phyloP scores from a whole-genome alignment of 1,140 invertebrate genomes.

The Aphelenchoides besseyi region DNA sequence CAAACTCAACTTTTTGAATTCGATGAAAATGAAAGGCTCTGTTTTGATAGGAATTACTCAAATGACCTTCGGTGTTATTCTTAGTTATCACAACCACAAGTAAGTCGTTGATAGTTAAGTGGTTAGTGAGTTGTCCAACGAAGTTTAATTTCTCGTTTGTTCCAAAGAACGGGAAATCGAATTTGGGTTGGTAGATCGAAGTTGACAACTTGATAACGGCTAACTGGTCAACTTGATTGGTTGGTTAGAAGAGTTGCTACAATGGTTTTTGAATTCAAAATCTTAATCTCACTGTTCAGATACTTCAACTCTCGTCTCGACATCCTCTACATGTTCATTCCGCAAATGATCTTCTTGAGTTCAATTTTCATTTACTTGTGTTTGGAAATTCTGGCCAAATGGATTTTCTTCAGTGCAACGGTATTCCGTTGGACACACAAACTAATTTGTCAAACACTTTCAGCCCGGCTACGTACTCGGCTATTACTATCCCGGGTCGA shows the following conservation, averaged over 20 bases:
- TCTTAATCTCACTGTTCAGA: constrained; percentile 28
- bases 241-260: background rate
- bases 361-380: constrained; percentile 90
- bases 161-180: background rate
- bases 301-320: constrained; percentile 65
- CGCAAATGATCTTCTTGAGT: constrained; percentile 83
- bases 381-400: constrained; percentile 83
- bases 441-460: too few relatives aligned
- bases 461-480: too few relatives aligned
- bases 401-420: constrained; percentile 67
- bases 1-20: constrained; percentile 94
- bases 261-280: background rate
- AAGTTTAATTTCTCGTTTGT: background rate
- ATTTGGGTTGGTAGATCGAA: background rate
- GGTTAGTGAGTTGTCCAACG: background rate
- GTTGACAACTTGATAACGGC: background rate
- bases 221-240: background rate
- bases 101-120: constrained; percentile 27
- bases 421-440: constrained; percentile 21
- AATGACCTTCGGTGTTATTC: constrained; percentile 91
- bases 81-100: constrained; percentile 83
- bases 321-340: constrained; percentile 85
- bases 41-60: constrained; percentile 91
- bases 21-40: constrained; percentile 97
- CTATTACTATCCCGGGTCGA: constrained; percentile 53